Evolutionary conservation across 2,888 invertebrate species (phyloP), one percentile per base, ranked within the genome.

Genomic region (Sthenelais limicola): DNA sequence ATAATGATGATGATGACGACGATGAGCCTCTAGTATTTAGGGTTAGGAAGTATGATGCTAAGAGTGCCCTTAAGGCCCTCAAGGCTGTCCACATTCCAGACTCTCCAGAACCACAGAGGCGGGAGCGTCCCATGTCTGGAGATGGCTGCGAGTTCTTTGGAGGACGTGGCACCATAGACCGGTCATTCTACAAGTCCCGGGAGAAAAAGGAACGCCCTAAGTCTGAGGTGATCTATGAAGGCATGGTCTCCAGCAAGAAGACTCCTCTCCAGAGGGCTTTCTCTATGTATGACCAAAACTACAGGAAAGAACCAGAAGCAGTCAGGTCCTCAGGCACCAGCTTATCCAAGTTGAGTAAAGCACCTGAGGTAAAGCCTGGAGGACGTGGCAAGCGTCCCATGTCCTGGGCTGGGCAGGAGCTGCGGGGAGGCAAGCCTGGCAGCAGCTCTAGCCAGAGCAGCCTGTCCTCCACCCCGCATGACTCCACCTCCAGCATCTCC

Each of bases 151-250:
- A 56, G 1, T 1, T 38, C 26, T 28, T 62, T 12, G 38, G 35
- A 35, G 38, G 38, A n/a, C n/a, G 35, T 21, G 4, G 38, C n/a
- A n/a, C n/a, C n/a, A n/a, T n/a, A n/a, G 62, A 62, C 1, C 1
- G 62, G 26, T 62, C 62, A 1, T 15, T 38, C 35, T 35, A 26
- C 4, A 62, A 62, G 24, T n/a, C n/a, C n/a, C n/a, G n/a, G n/a
- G n/a, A n/a, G n/a, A n/a, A n/a, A n/a, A 62, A 35, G 38, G 62
- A 62, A 35, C 1, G 62, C 18, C 62, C 62, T 2, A 3, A 62
- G 4, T 62, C 62, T 62, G 62, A 35, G 15, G 62, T 62, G 1
- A 62, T 62, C 21, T 62, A 62, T 35, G 62, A 62, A 38, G 62
- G 62, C 12, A 62, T 62, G 62, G 62, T 62, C 9, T 24, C 62